Evolutionary conservation across 2,888 invertebrate genomes (phyloP).

Genomic region (Eupeodes luniger): DNA sequence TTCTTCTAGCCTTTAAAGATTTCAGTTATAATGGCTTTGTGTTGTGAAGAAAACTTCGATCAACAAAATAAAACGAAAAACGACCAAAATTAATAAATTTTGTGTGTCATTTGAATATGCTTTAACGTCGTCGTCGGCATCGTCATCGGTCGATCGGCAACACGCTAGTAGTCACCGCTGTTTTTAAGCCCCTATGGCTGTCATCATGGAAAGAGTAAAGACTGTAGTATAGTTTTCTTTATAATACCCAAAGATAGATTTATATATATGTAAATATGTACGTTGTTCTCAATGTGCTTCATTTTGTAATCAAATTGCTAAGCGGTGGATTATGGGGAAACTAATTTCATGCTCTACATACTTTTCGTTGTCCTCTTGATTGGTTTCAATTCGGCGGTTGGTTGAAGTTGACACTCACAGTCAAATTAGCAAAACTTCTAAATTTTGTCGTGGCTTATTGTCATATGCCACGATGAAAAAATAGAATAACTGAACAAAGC

Average conservation of each 20-base stretch:
- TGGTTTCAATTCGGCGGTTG: slow-evolving; percentile 16
- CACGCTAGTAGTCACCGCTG: too few relatives aligned
- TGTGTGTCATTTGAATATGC: not conserved
- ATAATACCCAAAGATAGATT: slow-evolving; percentile 11
- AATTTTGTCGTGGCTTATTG: not conserved
- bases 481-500: not conserved
- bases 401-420: slow-evolving; percentile 30
- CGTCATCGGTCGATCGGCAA: not conserved
- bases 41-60: not conserved
- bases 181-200: not conserved
- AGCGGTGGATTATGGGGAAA: slow-evolving; percentile 11
- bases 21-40: not conserved
- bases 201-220: not conserved
- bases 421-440: slow-evolving; percentile 40
- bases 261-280: not conserved
- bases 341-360: slow-evolving; percentile 57
- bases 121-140: not conserved
- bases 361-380: slow-evolving; percentile 28
- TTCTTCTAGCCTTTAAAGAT: not conserved
- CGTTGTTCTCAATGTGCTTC: not conserved
- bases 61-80: not conserved
- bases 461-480: not conserved
- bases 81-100: not conserved
- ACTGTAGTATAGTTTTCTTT: not conserved
- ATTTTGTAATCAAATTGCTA: slow-evolving; percentile 26